Percentiles rank a stretch among this genome's conserved stretches.
These are phyloP conservation scores for Virgularia gustaviana DNA, from an alignment of 92 coral and sea anemone genomes.

Conservation along the genomic window DNA sequence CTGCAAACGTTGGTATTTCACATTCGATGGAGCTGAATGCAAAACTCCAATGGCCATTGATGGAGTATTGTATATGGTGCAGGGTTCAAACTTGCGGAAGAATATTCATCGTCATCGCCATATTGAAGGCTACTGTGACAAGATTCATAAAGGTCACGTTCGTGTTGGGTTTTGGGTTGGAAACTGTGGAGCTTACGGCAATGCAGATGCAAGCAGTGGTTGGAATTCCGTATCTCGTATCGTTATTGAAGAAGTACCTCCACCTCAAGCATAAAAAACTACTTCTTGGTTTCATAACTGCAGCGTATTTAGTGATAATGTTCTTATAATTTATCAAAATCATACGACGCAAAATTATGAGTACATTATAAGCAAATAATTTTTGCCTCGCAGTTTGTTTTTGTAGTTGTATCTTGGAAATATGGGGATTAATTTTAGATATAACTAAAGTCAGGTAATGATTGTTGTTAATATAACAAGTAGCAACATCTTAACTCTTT, in stretches of 20 bases:
- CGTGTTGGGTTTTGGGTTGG: slow-evolving; percentile 12
- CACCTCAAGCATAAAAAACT: slow-evolving; percentile 23
- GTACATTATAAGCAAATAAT: too few relatives aligned
- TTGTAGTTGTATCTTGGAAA: too few relatives aligned
- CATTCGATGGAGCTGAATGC: slow-evolving; percentile 22
- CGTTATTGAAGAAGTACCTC: slow-evolving; percentile 17
- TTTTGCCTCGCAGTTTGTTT: too few relatives aligned
- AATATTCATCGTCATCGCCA: slow-evolving; percentile 31
- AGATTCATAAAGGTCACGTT: slow-evolving; percentile 2
- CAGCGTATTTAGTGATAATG: too few relatives aligned
- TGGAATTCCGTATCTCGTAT: slow-evolving; percentile 19
- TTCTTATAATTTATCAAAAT: too few relatives aligned
- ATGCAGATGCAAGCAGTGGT: slow-evolving; percentile 17
- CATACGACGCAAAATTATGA: too few relatives aligned
- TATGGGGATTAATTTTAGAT: too few relatives aligned
- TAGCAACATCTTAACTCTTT: too few relatives aligned
- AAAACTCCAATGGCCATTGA: slow-evolving; percentile 12
- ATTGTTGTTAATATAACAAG: too few relatives aligned
- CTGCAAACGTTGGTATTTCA: slow-evolving; percentile 25
- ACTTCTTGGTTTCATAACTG: too few relatives aligned
- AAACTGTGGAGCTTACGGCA: slow-evolving; percentile 4
- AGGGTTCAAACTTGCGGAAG: not conserved
- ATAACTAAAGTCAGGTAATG: too few relatives aligned
- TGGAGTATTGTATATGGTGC: not conserved
- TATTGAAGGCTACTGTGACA: slow-evolving; percentile 9